Conservation (phyloP, 2,113 vertebrate species). For the Thamnaconus septentrionalis region DNA sequence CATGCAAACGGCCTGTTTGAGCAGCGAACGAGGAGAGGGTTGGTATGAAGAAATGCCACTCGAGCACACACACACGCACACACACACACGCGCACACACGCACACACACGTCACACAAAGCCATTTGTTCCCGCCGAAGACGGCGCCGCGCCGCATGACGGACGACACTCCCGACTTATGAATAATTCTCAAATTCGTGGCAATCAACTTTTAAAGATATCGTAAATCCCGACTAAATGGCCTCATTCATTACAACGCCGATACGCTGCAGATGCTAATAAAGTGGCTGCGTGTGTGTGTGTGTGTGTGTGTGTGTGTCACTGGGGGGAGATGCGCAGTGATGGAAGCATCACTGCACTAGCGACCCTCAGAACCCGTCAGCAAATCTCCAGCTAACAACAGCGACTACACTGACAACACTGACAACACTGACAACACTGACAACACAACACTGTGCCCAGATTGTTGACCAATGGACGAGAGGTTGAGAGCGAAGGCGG, state of each 20-base stretch:
- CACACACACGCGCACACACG: too few species aligned
- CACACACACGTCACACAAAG: conserved; percentile 49
- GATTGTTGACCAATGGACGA: too few species aligned
- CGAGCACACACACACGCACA: too few species aligned
- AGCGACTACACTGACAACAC: too few species aligned
- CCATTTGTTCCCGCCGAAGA: conserved; percentile 72
- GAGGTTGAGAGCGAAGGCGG: too few species aligned
- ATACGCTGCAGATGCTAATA: conserved; percentile 66
- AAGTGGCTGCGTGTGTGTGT: conserved; percentile 59
- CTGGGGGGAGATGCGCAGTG: conserved; percentile 47
- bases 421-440: too few species aligned
- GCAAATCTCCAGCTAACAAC: too few species aligned
- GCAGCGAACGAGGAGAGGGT: conserved; percentile 66
- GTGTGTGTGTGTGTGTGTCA: conserved; percentile 47
- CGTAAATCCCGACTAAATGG: conserved; percentile 80
- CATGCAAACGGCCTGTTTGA: conserved; percentile 71
- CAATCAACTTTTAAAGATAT: conserved; percentile 78
- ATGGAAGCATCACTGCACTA: conserved; percentile 56
- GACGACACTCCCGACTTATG: conserved; percentile 73
- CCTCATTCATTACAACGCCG: conserved; percentile 71
- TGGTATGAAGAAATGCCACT: conserved; percentile 74
- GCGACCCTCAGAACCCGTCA: too few species aligned
- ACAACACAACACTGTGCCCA: too few species aligned
- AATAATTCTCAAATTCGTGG: conserved; percentile 80
- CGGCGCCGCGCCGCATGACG: conserved; percentile 65